Evolutionary conservation across 2,113 vertebrate genomes (phyloP), one percentile per base, ranked within the genome.

Genomic region (Castor canadensis): DNA sequence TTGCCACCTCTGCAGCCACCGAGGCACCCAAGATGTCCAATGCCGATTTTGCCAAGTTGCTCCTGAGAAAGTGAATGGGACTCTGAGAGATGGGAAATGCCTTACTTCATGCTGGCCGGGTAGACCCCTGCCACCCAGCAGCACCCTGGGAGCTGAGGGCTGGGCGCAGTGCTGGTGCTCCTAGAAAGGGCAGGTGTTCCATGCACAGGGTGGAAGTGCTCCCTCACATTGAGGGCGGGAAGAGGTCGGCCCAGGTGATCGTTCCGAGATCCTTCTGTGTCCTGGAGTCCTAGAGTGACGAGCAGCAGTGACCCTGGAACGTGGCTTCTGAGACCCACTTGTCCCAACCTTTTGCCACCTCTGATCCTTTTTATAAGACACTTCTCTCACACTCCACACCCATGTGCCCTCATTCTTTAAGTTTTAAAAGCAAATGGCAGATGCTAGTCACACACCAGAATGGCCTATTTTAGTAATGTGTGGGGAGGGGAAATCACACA

Each of bases 31-130:
- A 98, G 95, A 98, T 99, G 99, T 99, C 99, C 79, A 99, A 99
- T 19, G 99, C 99, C 19, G 99, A 99, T 97, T 99, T 99, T 98
- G 99, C 99, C 96, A 99, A 98, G 98, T 98, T 99, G 99, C 98
- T 99, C 54, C 98, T 99, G 96, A 99, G 98, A 43, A 99, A 99
- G 98, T 99, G 98, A 99, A 64, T 0, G 1, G 38, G 38, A 93
- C 47, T 75, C 91, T 93, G 95, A 92, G 93, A 96, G 96, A 97
- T 91, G 95, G 97, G 97, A 98, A 89, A 98, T 99, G 98, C 99
- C 98, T 98, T 99, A 98, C 98, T 94, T 95, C 67, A 30, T 38
- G 97, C 97, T 92, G 93, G 95, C 97, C 24, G 49, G 96, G 97
- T 95, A 94, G 97, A 93, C 86, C 79, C 16, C 95, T 38, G 5